Percentiles rank a stretch among this genome's conserved stretches.
Evolutionary conservation across 2,113 vertebrate genomes (phyloP).

Genomic region (Malurus melanocephalus): DNA sequence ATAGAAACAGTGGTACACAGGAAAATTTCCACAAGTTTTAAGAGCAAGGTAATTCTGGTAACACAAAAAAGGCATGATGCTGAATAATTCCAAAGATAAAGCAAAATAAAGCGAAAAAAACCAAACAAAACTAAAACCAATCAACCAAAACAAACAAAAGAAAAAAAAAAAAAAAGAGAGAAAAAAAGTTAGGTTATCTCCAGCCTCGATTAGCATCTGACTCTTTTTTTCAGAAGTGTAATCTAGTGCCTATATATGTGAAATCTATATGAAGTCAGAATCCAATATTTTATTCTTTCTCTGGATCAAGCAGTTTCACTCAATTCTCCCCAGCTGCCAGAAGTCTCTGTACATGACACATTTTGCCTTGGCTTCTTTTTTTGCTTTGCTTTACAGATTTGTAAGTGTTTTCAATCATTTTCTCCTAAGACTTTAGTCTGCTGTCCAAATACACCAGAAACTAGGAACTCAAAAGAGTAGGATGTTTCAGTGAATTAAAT

Average conservation of each 20-base stretch:
- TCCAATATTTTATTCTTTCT: not conserved
- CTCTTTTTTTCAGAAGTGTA: not conserved
- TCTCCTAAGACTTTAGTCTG: not conserved
- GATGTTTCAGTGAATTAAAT: not conserved
- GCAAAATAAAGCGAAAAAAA: not conserved
- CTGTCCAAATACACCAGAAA: accelerated
- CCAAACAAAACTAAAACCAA: too few relatives aligned
- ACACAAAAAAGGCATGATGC: not conserved
- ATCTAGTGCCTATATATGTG: not conserved
- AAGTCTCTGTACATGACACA: not conserved
- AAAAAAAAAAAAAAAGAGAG: not conserved
- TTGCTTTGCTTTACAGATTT: not conserved
- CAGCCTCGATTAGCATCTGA: not conserved
- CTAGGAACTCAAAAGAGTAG: not conserved
- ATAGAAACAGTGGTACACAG: not conserved
- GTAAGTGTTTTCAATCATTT: not conserved
- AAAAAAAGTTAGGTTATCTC: not conserved
- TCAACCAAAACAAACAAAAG: not conserved
- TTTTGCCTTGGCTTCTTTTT: not conserved
- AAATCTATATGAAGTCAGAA: not conserved
- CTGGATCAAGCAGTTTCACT: not conserved
- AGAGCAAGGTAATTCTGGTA: not conserved
- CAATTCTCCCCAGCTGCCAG: not conserved
- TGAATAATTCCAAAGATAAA: not conserved
- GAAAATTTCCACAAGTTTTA: not conserved